These are phyloP conservation scores for Euplagia quadripunctaria DNA, from an alignment of 2,888 invertebrate genomes.

Conservation along the genomic window DNA sequence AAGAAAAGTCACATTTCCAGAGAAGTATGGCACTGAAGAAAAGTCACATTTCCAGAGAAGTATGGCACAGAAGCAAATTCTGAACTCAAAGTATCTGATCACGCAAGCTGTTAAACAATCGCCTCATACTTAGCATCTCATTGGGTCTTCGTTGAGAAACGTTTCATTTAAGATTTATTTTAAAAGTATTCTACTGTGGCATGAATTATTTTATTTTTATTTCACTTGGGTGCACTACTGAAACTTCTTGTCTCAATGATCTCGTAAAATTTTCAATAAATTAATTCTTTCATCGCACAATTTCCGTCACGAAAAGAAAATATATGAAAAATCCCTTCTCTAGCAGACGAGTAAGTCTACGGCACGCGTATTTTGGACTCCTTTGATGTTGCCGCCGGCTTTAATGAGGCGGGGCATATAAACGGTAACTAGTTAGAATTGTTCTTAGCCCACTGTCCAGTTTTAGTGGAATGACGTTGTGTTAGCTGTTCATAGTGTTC, in stretches of 20 bases:
- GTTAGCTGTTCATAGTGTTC: constrained; percentile 67
- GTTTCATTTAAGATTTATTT: too few relatives aligned
- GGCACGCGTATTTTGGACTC: constrained; percentile 85
- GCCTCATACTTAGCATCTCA: too few relatives aligned
- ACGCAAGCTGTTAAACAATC: too few relatives aligned
- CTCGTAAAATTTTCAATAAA: constrained; percentile 41
- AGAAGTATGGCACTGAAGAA: too few relatives aligned
- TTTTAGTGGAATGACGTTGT: constrained; percentile 66
- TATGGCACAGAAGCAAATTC: too few relatives aligned
- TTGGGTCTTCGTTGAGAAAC: too few relatives aligned
- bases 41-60: too few relatives aligned
- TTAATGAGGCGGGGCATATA: constrained; percentile 83
- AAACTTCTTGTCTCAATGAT: constrained; percentile 27
- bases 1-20: too few relatives aligned
- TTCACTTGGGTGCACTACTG: constrained; percentile 6
- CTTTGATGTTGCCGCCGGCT: constrained; percentile 89
- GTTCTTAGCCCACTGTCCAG: constrained; percentile 73
- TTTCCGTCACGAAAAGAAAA: constrained; percentile 45
- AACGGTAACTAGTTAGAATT: constrained; percentile 82
- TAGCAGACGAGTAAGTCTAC: constrained; percentile 70
- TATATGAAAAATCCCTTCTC: constrained; percentile 58
- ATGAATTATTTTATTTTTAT: too few relatives aligned
- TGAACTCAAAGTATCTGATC: too few relatives aligned
- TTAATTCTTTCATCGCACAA: constrained; percentile 46
- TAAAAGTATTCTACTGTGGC: too few relatives aligned